A percentile compares a stretch with the other conserved stretches of the same genome.
Conservation (phyloP, 2,113 vertebrate genomes). For the Oceanodroma tethys region DNA sequence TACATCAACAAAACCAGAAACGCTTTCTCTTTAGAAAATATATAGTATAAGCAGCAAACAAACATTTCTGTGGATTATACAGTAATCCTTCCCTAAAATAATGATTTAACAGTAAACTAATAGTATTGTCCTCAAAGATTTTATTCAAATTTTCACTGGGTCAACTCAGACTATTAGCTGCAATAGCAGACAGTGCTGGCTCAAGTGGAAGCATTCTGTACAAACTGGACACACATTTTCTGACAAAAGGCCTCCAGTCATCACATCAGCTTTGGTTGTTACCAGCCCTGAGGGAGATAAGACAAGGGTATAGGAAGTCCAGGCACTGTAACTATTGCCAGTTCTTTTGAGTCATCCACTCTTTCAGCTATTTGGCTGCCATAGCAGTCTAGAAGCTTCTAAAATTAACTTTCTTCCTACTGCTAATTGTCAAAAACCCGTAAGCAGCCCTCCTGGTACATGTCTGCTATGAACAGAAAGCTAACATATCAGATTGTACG, state of each 20-base stretch:
- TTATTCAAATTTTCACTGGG: neutral
- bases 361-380: neutral
- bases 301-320: neutral
- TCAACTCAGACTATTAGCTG: neutral
- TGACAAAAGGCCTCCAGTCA: neutral
- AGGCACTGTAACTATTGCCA: neutral
- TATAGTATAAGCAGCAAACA: neutral
- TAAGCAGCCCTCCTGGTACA: neutral
- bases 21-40: neutral
- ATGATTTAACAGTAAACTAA: neutral
- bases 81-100: neutral
- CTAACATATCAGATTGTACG: neutral
- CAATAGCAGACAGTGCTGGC: neutral
- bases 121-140: neutral
- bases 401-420: neutral
- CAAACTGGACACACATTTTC: neutral
- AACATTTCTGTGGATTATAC: neutral
- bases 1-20: neutral
- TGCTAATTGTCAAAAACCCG: neutral
- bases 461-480: neutral
- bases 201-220: neutral
- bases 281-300: neutral
- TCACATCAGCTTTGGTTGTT: neutral
- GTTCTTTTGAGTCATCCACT: neutral
- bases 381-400: neutral